phyloP scores from a whole-genome alignment of 2,797 vertebrate species.

The Pelodytes ibericus region DNA sequence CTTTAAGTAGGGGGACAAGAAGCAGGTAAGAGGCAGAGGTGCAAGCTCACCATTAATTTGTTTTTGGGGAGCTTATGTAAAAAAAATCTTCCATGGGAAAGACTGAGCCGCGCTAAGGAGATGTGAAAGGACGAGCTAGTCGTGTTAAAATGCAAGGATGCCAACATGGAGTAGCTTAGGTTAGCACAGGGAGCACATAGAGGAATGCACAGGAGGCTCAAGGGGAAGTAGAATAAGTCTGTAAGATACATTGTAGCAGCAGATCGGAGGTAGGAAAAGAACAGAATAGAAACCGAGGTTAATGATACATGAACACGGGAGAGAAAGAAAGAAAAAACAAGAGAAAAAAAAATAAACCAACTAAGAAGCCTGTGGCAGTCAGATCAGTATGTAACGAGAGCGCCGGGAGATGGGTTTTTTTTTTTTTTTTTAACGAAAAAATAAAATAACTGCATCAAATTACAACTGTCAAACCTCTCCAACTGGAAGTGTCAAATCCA shows the following conservation, averaged over 20 bases:
- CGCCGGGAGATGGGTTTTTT: slow-evolving; percentile 32
- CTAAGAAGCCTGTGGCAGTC: slow-evolving; percentile 27
- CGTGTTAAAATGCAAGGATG: no score
- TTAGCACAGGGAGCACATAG: not conserved
- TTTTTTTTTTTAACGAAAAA: slow-evolving; percentile 48
- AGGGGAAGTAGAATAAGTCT: not conserved
- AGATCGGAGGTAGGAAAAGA: not conserved
- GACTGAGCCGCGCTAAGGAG: not conserved
- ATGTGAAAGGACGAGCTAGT: not conserved
- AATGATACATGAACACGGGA: slow-evolving; percentile 32
- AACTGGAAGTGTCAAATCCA: slow-evolving; percentile 69
- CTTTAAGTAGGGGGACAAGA: no score
- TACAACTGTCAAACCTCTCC: slow-evolving; percentile 76
- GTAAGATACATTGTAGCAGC: not conserved
- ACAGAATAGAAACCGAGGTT: slow-evolving; percentile 18
- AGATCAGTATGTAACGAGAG: slow-evolving; percentile 40
- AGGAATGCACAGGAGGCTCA: slow-evolving; percentile 1
- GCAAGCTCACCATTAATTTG: no score
- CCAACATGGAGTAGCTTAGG: no score
- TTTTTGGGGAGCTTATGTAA: no score
- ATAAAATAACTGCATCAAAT: slow-evolving; percentile 80
- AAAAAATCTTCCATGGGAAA: no score
- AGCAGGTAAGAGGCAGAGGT: no score
- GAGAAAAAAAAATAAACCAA: slow-evolving; percentile 40
- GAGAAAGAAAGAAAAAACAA: not conserved